These are phyloP conservation scores for Drosophila macrospina DNA, from an alignment of 2,888 invertebrate genomes.

Conservation along the genomic window DNA sequence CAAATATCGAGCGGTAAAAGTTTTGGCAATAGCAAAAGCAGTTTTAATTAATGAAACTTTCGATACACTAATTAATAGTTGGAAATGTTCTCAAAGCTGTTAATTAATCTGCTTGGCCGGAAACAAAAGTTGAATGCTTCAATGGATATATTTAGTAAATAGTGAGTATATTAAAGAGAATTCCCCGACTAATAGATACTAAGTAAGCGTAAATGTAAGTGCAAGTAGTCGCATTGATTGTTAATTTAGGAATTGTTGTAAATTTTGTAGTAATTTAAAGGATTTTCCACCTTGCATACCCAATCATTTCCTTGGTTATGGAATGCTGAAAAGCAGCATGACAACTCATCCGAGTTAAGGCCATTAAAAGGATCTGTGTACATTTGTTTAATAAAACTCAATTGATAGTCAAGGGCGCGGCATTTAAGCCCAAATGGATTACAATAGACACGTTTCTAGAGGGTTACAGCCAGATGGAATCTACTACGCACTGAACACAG, in stretches of 20 bases:
- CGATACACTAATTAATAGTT: slow-evolving; percentile 36
- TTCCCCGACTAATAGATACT: slow-evolving; percentile 7
- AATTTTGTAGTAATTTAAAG: no score
- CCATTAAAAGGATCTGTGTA: slow-evolving; percentile 44
- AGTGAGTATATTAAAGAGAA: neutral
- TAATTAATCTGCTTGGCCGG: slow-evolving; percentile 25
- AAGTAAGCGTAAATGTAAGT: no score
- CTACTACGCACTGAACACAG: slow-evolving; percentile 11
- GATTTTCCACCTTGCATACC: neutral
- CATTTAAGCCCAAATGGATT: slow-evolving; percentile 64
- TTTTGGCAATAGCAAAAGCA: slow-evolving; percentile 18
- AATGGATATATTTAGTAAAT: neutral
- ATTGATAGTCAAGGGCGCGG: slow-evolving; percentile 35
- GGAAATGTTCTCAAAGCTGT: slow-evolving; percentile 14
- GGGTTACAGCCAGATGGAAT: slow-evolving; percentile 7
- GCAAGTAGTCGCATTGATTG: no score
- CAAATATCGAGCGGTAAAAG: slow-evolving; percentile 19
- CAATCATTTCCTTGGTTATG: neutral
- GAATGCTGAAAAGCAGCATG: neutral
- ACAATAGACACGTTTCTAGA: slow-evolving; percentile 64
- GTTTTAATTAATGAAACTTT: slow-evolving; percentile 56
- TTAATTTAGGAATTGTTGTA: no score
- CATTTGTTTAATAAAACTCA: slow-evolving; percentile 57
- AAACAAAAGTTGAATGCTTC: slow-evolving; percentile 32
- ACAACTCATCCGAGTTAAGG: slow-evolving; percentile 36